Evolutionary conservation across 2,113 vertebrate genomes (phyloP).

Genomic region (Stictonetta naevosa): DNA sequence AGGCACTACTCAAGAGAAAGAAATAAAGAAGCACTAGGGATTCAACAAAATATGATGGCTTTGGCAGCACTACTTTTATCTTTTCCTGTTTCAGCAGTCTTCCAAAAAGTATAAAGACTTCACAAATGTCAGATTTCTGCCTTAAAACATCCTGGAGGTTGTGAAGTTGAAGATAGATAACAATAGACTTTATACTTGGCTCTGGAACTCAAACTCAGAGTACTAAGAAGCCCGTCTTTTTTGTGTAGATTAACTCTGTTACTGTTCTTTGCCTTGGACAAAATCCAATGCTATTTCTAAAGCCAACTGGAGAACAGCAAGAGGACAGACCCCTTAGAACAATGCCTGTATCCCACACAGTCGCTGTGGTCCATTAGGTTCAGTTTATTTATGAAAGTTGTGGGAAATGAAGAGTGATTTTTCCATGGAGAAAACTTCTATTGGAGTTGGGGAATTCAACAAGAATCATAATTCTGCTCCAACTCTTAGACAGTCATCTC

Average conservation of each 20-base stretch:
- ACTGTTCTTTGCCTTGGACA: not conserved
- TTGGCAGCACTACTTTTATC: slow-evolving; percentile 25
- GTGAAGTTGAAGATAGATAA: slow-evolving; percentile 17
- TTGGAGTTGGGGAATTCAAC: not conserved
- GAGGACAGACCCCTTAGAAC: not conserved
- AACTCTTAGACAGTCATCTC: not conserved
- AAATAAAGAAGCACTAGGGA: not conserved
- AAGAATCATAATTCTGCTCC: not conserved
- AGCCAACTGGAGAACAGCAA: not conserved
- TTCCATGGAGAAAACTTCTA: not conserved
- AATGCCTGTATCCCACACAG: not conserved
- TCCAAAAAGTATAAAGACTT: slow-evolving; percentile 25
- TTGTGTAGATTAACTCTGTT: not conserved
- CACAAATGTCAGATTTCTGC: slow-evolving; percentile 37
- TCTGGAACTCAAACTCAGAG: not conserved
- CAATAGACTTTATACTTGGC: not conserved
- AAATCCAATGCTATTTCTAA: not conserved
- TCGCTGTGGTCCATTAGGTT: not conserved
- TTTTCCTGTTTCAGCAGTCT: not conserved
- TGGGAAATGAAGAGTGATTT: not conserved
- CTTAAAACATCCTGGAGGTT: not conserved
- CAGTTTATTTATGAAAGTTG: not conserved
- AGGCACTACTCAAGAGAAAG: not conserved
- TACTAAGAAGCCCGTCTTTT: not conserved
- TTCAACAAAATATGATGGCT: not conserved